phyloP scores from a whole-genome alignment of 2,888 invertebrate genomes.

The Serrognathus titanus region DNA sequence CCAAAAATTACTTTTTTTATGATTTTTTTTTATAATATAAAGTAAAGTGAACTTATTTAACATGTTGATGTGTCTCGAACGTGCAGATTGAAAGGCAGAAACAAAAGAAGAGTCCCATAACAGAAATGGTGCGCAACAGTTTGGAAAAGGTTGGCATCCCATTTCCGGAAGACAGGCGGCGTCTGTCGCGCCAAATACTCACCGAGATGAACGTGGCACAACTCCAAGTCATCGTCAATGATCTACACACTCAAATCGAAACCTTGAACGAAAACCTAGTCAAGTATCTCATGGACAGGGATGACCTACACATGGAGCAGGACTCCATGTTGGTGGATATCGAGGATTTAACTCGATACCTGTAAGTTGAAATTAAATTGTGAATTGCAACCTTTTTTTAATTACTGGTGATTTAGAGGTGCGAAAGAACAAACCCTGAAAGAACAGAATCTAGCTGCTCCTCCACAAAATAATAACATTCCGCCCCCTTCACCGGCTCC shows the following conservation, averaged over 20 bases:
- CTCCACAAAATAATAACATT: conserved; percentile 41
- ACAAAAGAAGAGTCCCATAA: conserved; percentile 75
- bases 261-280: conserved; percentile 87
- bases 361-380: conserved; percentile 58
- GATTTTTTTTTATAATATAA: too few relatives aligned
- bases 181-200: conserved; percentile 79
- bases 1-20: too few relatives aligned
- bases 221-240: conserved; percentile 91
- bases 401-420: conserved; percentile 43
- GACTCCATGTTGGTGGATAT: conserved; percentile 97
- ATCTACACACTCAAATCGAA: conserved; percentile 91
- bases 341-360: conserved; percentile 87
- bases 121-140: conserved; percentile 79
- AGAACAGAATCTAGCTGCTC: conserved; percentile 39
- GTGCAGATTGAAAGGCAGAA: conserved; percentile 61
- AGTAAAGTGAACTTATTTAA: neutral
- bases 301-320: conserved; percentile 96
- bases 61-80: conserved; percentile 10
- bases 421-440: conserved; percentile 53
- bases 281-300: conserved; percentile 83
- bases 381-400: too few relatives aligned
- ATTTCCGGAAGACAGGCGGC: conserved; percentile 76
- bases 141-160: conserved; percentile 80
- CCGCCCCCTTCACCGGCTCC: conserved; percentile 39
- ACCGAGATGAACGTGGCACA: conserved; percentile 93